Base-by-base conservation (phyloP, 2,888 invertebrate genomes). In the Iselma pallidipennis region DNA sequence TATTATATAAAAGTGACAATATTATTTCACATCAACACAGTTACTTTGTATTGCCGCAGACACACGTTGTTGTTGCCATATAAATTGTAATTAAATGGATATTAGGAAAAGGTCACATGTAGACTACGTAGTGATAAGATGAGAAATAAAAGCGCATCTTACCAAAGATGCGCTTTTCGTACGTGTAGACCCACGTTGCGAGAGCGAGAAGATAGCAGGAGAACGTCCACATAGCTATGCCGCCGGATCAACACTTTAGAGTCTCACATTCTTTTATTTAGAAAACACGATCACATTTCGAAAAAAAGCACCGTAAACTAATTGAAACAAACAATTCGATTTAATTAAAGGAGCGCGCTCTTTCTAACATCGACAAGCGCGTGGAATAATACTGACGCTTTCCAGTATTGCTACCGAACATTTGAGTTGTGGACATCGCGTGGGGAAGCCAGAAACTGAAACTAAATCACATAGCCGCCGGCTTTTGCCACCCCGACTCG, bases 391-490 rank as follows among this genome's bases (percentile, higher is more conserved):
- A 74, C 70, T 67, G 74, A 74, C 71, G 76, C 68, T 74, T 68
- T 62, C 69, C 66, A 65, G 63, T 70, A 57, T 60, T 51, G 48
- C 59, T 55, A 56, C 50, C 53, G 63, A 55, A 57, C 58, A 66
- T 57, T 69, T 67, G 71, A 71, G 66, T 73, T 73, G 71, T 76
- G 71, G 69, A 71, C 75, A 74, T 76, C 76, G 76, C 76, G 77
- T 72, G 74, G 71, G 67, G 72, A 74, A 70, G 74, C 71, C 72
- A 72, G 75, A 74, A 78, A 79, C 78, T 81, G 79, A 80, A 81
- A 79, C 78, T 81, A 79, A 80, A 81, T 79, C 78, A 76, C 78
- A 75, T 76, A 77, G 76, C 78, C 78, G 70, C 72, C 78, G 77
- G 78, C 74, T 73, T 75, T 78, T 76, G 74, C 80, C 77, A 75